Evolutionary conservation across 2,113 vertebrate species (phyloP).

Genomic region (Petrocephalus zakoni): DNA sequence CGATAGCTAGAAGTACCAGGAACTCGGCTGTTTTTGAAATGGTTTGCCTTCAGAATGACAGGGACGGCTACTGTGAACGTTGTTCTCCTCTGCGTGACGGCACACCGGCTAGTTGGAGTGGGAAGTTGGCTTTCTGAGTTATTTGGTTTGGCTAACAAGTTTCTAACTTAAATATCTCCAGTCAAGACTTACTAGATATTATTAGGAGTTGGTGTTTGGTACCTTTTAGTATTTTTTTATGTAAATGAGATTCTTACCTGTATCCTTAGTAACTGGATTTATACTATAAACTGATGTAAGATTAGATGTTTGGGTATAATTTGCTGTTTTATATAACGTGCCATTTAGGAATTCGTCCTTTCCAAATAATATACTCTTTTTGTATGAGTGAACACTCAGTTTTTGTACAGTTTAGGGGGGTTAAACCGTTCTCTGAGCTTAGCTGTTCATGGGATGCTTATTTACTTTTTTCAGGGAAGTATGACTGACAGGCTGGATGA

Average conservation of each 20-base stretch:
- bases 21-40: background rate
- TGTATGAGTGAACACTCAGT: no score
- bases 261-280: background rate
- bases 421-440: no score
- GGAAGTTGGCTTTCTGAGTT: background rate
- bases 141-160: background rate
- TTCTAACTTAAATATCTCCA: background rate
- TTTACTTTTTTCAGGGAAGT: constrained; percentile 57
- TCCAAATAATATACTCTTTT: background rate
- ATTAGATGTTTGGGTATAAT: background rate
- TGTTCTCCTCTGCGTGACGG: background rate
- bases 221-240: background rate
- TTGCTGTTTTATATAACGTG: background rate
- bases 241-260: background rate
- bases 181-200: background rate
- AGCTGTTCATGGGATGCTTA: constrained; percentile 15
- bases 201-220: background rate
- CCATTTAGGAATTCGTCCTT: background rate
- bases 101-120: background rate
- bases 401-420: background rate
- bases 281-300: background rate
- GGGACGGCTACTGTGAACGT: background rate
- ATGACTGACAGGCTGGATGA: constrained; percentile 74
- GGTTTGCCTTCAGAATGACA: background rate
- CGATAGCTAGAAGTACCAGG: background rate